phyloP scores from a whole-genome alignment of 2,888 invertebrate species.

The Beris chalybata region DNA sequence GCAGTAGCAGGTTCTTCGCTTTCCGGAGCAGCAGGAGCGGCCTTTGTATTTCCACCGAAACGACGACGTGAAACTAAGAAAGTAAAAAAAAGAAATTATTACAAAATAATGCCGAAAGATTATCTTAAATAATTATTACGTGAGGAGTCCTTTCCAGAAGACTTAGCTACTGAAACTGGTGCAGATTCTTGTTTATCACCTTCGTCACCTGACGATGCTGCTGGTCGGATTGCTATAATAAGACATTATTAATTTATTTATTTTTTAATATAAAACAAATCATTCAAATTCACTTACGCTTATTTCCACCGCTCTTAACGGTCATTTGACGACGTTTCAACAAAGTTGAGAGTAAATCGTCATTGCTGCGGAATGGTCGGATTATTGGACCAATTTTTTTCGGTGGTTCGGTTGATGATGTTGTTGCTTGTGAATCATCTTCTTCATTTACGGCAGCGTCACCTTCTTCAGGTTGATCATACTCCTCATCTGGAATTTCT shows the following conservation, averaged over 20 bases:
- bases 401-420: constrained; percentile 70
- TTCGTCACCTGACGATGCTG: constrained; percentile 42
- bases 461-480: constrained; percentile 57
- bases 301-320: constrained; percentile 62
- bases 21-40: constrained; percentile 13
- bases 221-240: constrained; percentile 35
- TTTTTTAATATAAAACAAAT: background rate
- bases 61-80: constrained; percentile 28
- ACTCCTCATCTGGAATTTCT: constrained; percentile 59
- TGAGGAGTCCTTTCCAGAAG: constrained; percentile 28
- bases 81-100: background rate
- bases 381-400: constrained; percentile 68
- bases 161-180: constrained; percentile 44
- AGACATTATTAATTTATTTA: background rate
- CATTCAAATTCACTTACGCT: constrained; percentile 34
- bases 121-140: constrained; percentile 8
- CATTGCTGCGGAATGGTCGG: constrained; percentile 77
- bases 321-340: constrained; percentile 73
- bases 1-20: constrained; percentile 38
- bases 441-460: constrained; percentile 59
- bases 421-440: constrained; percentile 60
- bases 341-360: constrained; percentile 71
- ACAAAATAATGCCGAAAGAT: background rate
- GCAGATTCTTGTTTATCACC: constrained; percentile 47
- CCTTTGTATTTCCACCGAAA: constrained; percentile 24